Conservation (phyloP, 2,888 invertebrate species). For the Calliphora vomitoria region DNA sequence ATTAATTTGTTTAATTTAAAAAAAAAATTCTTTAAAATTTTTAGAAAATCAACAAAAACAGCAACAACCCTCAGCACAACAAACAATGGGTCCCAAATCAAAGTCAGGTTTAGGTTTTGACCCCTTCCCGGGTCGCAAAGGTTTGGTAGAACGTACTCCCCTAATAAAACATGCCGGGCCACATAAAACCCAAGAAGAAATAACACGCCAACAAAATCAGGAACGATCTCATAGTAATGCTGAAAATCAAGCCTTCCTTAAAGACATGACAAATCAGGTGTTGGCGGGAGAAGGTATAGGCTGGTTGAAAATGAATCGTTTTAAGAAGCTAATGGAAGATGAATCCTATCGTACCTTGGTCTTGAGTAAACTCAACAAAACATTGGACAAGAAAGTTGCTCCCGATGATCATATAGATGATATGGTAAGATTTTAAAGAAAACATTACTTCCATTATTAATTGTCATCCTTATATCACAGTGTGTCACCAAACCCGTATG, state of each 20-base stretch:
- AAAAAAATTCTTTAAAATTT: neutral
- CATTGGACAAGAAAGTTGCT: constrained; percentile 95
- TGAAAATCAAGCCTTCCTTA: constrained; percentile 97
- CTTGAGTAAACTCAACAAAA: constrained; percentile 96
- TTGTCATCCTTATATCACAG: constrained; percentile 80
- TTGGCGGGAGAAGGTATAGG: constrained; percentile 88
- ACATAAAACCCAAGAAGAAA: constrained; percentile 88
- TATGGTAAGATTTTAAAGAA: constrained; percentile 88
- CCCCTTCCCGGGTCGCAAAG: constrained; percentile 92
- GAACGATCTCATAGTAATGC: constrained; percentile 91
- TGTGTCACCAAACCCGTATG: constrained; percentile 95
- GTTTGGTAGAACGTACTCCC: constrained; percentile 94
- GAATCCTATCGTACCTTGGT: constrained; percentile 98
- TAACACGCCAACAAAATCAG: constrained; percentile 88
- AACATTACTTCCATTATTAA: neutral
- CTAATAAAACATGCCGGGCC: constrained; percentile 93
- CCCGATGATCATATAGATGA: constrained; percentile 99
- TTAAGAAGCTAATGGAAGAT: constrained; percentile 99
- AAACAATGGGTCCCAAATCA: constrained; percentile 78
- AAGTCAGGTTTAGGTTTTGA: constrained; percentile 88
- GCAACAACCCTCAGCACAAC: constrained; percentile 75
- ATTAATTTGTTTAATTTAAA: neutral
- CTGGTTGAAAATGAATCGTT: constrained; percentile 96
- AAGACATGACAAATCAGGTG: constrained; percentile 89
- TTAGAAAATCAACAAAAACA: constrained; percentile 80